These are phyloP conservation scores for Chelonus insularis DNA, from an alignment of 1,140 invertebrate genomes.

Conservation along the genomic window DNA sequence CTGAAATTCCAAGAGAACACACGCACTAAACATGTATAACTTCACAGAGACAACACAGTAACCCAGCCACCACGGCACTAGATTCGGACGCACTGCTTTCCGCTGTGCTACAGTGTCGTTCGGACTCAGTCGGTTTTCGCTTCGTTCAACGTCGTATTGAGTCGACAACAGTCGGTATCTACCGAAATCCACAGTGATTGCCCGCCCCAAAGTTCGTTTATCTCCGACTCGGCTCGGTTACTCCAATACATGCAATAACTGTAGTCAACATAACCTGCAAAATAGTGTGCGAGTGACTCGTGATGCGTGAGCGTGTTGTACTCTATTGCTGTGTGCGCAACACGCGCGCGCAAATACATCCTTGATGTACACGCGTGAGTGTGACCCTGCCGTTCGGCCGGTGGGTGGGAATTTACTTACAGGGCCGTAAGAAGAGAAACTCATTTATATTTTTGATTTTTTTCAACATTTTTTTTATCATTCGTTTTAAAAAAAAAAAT, in stretches of 20 bases:
- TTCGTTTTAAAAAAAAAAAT: not conserved
- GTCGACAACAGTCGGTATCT: not conserved
- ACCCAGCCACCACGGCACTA: slow-evolving; percentile 35
- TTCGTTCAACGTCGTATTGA: not conserved
- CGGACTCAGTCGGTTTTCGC: slow-evolving; percentile 19
- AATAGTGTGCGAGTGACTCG: not conserved
- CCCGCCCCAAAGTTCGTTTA: slow-evolving; percentile 26
- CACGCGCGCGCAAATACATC: slow-evolving; percentile 1
- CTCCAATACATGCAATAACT: not conserved
- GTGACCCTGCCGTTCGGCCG: slow-evolving; percentile 26
- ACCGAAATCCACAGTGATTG: slow-evolving; percentile 1
- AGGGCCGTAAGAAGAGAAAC: slow-evolving; percentile 27
- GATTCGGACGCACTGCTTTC: slow-evolving; percentile 33
- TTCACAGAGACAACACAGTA: slow-evolving; percentile 12
- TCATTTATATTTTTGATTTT: slow-evolving; percentile 10
- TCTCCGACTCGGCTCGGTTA: slow-evolving; percentile 16
- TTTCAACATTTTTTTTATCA: not conserved
- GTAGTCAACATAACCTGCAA: not conserved
- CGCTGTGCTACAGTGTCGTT: slow-evolving; percentile 27
- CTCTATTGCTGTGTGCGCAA: not conserved
- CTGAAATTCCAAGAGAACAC: not conserved
- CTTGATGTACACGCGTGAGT: slow-evolving; percentile 20
- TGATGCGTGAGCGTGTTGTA: slow-evolving; percentile 19
- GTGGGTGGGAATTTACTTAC: slow-evolving; percentile 30
- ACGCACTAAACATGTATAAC: slow-evolving; percentile 11